These are phyloP conservation scores for Cosmia trapezina DNA, from an alignment of 2,888 invertebrate species.

Conservation along the genomic window DNA sequence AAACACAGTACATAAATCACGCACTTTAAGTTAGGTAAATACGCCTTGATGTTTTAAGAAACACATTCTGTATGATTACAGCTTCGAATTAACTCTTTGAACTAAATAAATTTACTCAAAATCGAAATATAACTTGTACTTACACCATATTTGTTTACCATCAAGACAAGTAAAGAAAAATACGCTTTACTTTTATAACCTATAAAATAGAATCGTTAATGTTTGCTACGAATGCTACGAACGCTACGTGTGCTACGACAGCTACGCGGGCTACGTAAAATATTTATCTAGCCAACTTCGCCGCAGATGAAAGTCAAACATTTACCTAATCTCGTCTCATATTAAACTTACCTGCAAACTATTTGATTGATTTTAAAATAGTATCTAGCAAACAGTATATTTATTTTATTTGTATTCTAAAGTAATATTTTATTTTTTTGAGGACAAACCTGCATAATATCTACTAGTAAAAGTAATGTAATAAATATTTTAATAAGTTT, in stretches of 20 bases:
- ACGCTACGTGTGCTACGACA: conserved; percentile 26
- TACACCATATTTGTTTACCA: too few relatives aligned
- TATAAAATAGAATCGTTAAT: neutral
- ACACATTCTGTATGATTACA: neutral
- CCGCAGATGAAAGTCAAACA: conserved; percentile 39
- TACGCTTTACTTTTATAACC: neutral
- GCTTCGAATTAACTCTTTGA: neutral
- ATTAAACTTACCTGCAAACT: conserved; percentile 32
- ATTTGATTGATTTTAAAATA: conserved; percentile 28
- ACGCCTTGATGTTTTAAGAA: neutral
- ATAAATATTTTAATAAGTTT: too few relatives aligned
- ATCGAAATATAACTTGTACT: too few relatives aligned
- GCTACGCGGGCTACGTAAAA: conserved; percentile 31
- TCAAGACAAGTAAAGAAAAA: neutral
- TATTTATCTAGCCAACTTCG: conserved; percentile 21
- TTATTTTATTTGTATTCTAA: neutral
- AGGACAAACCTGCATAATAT: neutral
- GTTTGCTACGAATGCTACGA: conserved; percentile 21
- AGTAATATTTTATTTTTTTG: neutral
- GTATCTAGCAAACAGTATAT: neutral
- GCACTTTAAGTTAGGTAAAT: neutral
- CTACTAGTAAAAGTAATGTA: neutral
- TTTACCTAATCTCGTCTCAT: conserved; percentile 29
- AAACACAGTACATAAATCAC: neutral
- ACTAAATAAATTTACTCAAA: neutral